A percentile compares a stretch with the other conserved stretches of the same genome.
phyloP scores from a whole-genome alignment of 2,888 invertebrate genomes.

The Pseudoips prasinana region DNA sequence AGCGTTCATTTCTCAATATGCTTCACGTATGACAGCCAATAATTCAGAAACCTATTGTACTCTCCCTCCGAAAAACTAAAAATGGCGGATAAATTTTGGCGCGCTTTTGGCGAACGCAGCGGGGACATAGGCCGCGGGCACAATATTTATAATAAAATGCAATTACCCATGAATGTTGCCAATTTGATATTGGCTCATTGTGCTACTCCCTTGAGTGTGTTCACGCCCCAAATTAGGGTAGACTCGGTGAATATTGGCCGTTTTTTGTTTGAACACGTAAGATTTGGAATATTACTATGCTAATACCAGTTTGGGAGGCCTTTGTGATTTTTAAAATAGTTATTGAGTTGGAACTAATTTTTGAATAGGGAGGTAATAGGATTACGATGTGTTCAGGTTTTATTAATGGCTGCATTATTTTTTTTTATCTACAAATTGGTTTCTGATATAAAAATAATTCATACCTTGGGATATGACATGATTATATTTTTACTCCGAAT shows the following conservation, averaged over 20 bases:
- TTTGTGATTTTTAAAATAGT: conserved; percentile 14
- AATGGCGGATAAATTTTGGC: conserved; percentile 21
- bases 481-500: too few relatives aligned
- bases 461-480: too few relatives aligned
- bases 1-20: conserved; percentile 3
- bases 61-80: conserved; percentile 19
- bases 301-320: conserved; percentile 15
- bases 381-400: not conserved
- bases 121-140: conserved; percentile 30
- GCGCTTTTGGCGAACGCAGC: conserved; percentile 20
- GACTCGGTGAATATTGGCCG: conserved; percentile 17
- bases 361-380: conserved; percentile 11
- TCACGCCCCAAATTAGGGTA: conserved; percentile 39
- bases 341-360: conserved; percentile 18
- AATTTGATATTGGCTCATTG: conserved; percentile 60
- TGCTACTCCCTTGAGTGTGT: conserved; percentile 40
- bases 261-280: conserved; percentile 24
- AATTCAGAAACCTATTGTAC: conserved; percentile 22
- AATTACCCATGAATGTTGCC: conserved; percentile 63
- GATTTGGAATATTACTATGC: conserved; percentile 22
- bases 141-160: conserved; percentile 41
- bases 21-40: conserved; percentile 23
- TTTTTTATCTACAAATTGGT: too few relatives aligned
- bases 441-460: too few relatives aligned
- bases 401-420: too few relatives aligned